Percentiles rank a stretch among this genome's conserved stretches.
These are phyloP conservation scores for Nannoperca australis DNA, from an alignment of 2,797 vertebrate genomes.

Conservation along the genomic window DNA sequence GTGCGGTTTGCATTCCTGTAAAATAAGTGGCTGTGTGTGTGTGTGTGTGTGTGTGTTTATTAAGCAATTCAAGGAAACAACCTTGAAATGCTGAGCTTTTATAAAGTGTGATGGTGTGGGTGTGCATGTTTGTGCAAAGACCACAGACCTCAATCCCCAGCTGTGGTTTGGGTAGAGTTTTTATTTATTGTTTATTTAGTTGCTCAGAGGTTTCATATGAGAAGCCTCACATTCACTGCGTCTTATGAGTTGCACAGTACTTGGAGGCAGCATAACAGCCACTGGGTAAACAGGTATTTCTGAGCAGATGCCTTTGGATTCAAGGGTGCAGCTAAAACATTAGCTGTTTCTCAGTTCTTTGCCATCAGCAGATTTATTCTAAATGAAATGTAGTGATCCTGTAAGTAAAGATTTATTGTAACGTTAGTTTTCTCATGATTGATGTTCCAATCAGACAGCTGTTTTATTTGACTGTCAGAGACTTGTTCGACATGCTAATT, in stretches of 20 bases:
- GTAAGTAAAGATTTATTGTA: not conserved
- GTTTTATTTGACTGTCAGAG: not conserved
- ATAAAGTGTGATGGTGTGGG: conserved; percentile 27
- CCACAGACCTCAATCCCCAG: conserved; percentile 36
- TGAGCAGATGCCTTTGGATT: conserved; percentile 16
- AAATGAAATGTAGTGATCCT: not conserved
- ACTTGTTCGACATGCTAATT: not conserved
- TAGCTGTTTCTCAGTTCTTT: not conserved
- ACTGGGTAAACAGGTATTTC: conserved; percentile 22
- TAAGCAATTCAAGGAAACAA: conserved; percentile 40
- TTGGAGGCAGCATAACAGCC: not conserved
- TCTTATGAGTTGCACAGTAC: not conserved
- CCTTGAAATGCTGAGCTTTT: conserved; percentile 53
- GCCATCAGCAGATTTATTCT: not conserved
- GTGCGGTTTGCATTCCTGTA: conserved; percentile 42
- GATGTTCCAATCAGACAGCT: not conserved
- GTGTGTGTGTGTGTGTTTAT: conserved; percentile 67
- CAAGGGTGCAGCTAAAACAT: not conserved
- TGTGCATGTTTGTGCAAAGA: not conserved
- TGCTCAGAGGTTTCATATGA: conserved; percentile 37
- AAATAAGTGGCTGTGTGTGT: conserved; percentile 38
- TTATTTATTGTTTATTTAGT: conserved; percentile 38
- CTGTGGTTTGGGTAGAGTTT: conserved; percentile 43
- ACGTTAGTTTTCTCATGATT: not conserved
- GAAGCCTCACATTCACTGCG: conserved; percentile 1